Evolutionary conservation across 2,113 vertebrate species (phyloP).

Genomic region (Nanger granti): DNA sequence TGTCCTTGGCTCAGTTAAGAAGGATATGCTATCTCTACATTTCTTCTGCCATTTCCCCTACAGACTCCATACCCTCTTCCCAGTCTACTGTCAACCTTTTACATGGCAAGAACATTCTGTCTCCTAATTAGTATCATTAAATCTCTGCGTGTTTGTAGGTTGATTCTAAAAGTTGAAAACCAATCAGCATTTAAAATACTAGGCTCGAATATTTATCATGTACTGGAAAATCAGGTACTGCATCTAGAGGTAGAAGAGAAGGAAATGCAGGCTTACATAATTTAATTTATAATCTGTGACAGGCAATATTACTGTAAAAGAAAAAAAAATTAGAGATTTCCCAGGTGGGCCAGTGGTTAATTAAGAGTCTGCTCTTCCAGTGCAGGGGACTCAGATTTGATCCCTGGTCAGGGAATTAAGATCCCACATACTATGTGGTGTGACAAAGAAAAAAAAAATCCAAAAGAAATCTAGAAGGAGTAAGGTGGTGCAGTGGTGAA

Average conservation of each 20-base stretch:
- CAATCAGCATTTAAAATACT: neutral
- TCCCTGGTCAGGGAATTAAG: neutral
- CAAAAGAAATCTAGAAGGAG: neutral
- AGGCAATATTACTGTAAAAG: neutral
- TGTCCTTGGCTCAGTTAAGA: neutral
- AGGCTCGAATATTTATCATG: neutral
- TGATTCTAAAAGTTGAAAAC: constrained; percentile 27
- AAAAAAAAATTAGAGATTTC: neutral
- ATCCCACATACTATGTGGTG: neutral
- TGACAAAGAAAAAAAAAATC: neutral
- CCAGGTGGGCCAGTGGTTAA: neutral
- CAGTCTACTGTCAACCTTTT: neutral
- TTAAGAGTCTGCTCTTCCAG: neutral
- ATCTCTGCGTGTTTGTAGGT: neutral
- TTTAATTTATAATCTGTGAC: neutral
- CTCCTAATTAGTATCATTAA: neutral
- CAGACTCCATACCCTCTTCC: neutral
- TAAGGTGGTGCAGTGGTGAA: neutral
- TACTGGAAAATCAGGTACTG: neutral
- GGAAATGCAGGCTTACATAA: neutral
- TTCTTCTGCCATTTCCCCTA: neutral
- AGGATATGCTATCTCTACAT: neutral
- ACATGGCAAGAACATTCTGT: neutral
- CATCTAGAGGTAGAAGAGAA: constrained; percentile 1
- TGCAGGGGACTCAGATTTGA: neutral